phyloP scores from a whole-genome alignment of 2,888 invertebrate genomes.

The Epistrophe eligans region DNA sequence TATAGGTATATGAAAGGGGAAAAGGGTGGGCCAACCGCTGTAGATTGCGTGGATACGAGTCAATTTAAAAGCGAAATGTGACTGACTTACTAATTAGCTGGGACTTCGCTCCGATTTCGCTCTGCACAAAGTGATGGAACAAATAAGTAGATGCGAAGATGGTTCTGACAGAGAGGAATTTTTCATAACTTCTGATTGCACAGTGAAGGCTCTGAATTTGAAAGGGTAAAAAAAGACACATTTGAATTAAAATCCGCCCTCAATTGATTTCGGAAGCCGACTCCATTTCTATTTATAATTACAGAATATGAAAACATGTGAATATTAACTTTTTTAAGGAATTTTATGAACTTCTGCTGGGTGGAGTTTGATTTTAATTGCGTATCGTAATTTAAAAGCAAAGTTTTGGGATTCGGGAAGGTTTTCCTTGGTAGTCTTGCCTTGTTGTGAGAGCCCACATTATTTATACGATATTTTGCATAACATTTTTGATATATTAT shows the following conservation, averaged over 20 bases:
- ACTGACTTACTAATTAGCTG: constrained; percentile 74
- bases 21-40: constrained; percentile 10
- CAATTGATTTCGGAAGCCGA: background rate
- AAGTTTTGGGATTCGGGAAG: too few species aligned
- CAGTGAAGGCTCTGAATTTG: constrained; percentile 36
- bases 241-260: too few species aligned
- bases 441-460: too few species aligned
- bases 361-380: too few species aligned
- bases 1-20: background rate
- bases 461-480: too few species aligned
- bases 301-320: background rate
- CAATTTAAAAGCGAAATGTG: constrained; percentile 72
- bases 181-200: constrained; percentile 6
- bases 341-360: too few species aligned
- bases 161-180: constrained; percentile 43
- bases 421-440: too few species aligned
- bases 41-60: constrained; percentile 70
- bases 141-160: constrained; percentile 58
- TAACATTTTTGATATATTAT: too few species aligned
- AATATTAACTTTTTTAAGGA: too few species aligned
- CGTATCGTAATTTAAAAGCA: too few species aligned
- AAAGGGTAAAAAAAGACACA: background rate
- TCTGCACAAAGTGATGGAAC: constrained; percentile 40
- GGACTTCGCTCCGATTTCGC: constrained; percentile 61
- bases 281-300: background rate